Conservation (phyloP, 2,113 vertebrate species). For the Struthio camelus region DNA sequence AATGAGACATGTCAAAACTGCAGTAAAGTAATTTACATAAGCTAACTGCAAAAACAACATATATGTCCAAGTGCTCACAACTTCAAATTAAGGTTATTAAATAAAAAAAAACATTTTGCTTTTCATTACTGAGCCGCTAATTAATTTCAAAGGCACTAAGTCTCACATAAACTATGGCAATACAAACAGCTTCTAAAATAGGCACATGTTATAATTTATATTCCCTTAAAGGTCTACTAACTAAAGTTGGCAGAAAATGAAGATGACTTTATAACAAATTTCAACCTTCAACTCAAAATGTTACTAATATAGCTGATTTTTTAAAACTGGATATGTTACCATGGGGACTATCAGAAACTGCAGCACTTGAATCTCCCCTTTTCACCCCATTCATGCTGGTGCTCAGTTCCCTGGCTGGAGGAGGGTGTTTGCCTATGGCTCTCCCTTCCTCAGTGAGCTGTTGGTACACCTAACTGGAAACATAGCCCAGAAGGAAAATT, state of each 20-base stretch:
- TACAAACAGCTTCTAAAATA: not conserved
- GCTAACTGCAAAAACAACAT: not conserved
- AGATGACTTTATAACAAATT: not conserved
- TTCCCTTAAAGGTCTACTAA: not conserved
- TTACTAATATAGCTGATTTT: not conserved
- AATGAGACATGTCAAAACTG: not conserved
- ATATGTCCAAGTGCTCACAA: not conserved
- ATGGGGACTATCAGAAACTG: not conserved
- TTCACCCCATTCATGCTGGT: not conserved
- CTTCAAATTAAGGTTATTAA: not conserved
- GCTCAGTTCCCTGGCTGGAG: accelerated
- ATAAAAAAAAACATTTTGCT: not conserved
- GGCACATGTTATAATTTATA: not conserved
- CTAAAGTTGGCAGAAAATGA: not conserved
- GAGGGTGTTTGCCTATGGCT: not conserved
- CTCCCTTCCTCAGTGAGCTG: not conserved
- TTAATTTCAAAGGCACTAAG: not conserved
- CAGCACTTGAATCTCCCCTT: not conserved
- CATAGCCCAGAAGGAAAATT: not conserved
- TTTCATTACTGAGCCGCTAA: not conserved
- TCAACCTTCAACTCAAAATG: not conserved
- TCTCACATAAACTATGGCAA: not conserved
- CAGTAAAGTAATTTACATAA: not conserved
- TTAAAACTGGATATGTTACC: not conserved
- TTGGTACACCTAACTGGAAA: not conserved